Conservation (phyloP, 2,888 invertebrate species). For the Ormyrus rosae region DNA sequence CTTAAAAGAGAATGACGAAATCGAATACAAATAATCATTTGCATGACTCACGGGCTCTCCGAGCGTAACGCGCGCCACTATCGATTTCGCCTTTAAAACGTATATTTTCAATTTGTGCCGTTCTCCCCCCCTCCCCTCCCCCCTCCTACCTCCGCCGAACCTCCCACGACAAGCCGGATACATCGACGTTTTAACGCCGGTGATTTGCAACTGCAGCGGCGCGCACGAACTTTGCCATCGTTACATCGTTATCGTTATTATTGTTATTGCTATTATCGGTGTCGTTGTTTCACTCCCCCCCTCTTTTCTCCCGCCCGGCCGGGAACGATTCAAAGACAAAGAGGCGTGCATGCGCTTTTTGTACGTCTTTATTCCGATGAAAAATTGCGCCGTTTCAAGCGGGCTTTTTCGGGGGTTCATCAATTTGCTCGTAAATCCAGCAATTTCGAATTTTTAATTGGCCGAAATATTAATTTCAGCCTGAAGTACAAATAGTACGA, state of each 20-base stretch:
- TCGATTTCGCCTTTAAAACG: conserved; percentile 68
- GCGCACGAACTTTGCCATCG: conserved; percentile 14
- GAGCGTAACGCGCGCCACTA: conserved; percentile 57
- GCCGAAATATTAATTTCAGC: too few relatives aligned
- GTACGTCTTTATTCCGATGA: conserved; percentile 12
- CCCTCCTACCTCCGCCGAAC: background rate
- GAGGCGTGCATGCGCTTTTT: background rate
- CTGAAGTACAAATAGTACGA: too few relatives aligned
- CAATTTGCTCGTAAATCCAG: background rate
- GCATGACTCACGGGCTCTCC: conserved; percentile 50
- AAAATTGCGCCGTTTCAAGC: conserved; percentile 4
- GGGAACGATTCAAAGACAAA: conserved; percentile 19
- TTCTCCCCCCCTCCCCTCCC: background rate
- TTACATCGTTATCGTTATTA: conserved; percentile 4
- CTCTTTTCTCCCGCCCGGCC: background rate
- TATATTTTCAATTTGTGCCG: conserved; percentile 65
- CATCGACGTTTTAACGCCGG: conserved; percentile 45
- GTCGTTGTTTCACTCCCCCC: background rate
- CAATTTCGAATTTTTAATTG: too few relatives aligned
- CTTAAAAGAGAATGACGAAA: background rate
- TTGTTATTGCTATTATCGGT: conserved; percentile 18
- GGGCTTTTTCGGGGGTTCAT: background rate
- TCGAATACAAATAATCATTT: conserved; percentile 52
- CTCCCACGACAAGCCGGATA: conserved; percentile 41
- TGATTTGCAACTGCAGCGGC: conserved; percentile 46